These are phyloP conservation scores for Saccopteryx leptura DNA, from an alignment of 2,113 vertebrate species.

Conservation along the genomic window DNA sequence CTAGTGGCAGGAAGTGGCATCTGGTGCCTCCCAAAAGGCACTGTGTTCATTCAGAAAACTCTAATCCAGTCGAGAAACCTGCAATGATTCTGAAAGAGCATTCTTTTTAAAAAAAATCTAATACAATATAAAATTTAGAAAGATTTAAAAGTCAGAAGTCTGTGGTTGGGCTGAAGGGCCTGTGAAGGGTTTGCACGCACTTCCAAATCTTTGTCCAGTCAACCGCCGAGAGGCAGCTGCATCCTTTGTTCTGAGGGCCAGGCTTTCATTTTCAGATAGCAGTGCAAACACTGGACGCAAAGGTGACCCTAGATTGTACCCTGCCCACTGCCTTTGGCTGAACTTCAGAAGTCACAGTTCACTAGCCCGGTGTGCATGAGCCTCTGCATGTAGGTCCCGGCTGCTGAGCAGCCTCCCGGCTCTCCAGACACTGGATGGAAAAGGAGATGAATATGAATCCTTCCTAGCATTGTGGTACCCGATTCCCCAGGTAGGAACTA, in stretches of 20 bases:
- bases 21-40: neutral
- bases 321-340: neutral
- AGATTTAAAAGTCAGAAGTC: neutral
- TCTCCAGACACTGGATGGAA: neutral
- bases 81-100: neutral
- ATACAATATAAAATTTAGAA: neutral
- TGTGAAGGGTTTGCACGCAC: neutral
- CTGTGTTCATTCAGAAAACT: neutral
- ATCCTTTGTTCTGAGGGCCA: neutral
- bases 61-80: neutral
- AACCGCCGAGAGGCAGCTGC: too few relatives aligned
- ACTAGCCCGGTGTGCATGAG: neutral
- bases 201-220: neutral
- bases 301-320: neutral
- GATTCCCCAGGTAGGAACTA: neutral
- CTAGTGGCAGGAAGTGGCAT: neutral
- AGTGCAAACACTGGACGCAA: neutral
- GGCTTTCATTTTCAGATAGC: neutral
- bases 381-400: neutral
- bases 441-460: constrained; percentile 50
- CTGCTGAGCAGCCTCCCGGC: neutral
- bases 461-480: neutral
- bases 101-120: neutral
- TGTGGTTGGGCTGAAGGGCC: neutral
- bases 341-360: constrained; percentile 11